Evolutionary conservation across 92 coral and sea anemone species (phyloP), one percentile per base, ranked within the genome.

Genomic region (Isaurus tuberculatus): DNA sequence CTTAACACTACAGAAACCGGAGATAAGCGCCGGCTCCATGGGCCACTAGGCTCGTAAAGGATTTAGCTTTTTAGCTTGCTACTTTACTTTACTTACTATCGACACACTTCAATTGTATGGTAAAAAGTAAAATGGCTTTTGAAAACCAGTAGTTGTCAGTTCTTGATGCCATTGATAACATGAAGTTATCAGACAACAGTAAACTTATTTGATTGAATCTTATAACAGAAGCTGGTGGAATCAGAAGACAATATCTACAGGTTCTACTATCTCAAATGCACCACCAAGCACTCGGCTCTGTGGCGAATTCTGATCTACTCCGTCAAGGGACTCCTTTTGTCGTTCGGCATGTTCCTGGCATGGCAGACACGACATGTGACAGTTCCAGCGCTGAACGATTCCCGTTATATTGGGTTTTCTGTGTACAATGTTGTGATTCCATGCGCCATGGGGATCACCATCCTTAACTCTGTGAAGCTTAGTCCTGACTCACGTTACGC

Each of bases 381-480:
- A 1, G 82, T 80, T 17, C 79, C 73, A 0, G 92, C 87, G 44
- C 36, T 89, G 63, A 89, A 89, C 30, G 92, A 89, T 57, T 89
- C 92, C 14, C 86, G 90, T 27, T 75, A 89, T 20, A 89, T 89
- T 25, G 92, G 92, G 0, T 42, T 89, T 8, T 86, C 90, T 0
- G 89, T 89, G 73, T 89, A 89, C 46, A 89, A 86, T 4, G 92
- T 89, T 28, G 86, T 89, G 1, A 79, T 89, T 27, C 87, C 92
- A 6, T 89, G 92, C 65, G 92, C 92, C 19, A 72, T 89, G 57
- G 92, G 92, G 30, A 86, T 89, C 32, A 86, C 92, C 7, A 83
- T 89, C 2, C 40, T 89, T 30, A 79, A 72, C 60, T 67, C 87
- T 11, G 87, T 89, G 48, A 65, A 80, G 13, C 71, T 84, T 29